These are phyloP conservation scores for Eurytoma adleriae DNA, from an alignment of 2,888 invertebrate species.

Conservation along the genomic window DNA sequence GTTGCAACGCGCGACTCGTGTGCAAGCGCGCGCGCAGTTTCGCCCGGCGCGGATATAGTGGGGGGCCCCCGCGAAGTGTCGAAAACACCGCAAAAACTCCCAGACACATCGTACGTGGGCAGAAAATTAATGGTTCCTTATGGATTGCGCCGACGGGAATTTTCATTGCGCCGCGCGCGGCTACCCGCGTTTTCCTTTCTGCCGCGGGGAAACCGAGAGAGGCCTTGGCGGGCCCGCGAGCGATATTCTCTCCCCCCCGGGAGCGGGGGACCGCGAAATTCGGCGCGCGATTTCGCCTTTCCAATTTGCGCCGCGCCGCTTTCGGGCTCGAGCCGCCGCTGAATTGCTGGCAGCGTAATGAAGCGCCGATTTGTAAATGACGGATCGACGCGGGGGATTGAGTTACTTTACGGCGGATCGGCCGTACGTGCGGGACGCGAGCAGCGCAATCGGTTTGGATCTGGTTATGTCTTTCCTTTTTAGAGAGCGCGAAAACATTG, in stretches of 20 bases:
- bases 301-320: conserved; percentile 17
- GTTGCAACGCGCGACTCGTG: conserved; percentile 33
- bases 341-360: neutral
- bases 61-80: conserved; percentile 53
- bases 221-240: neutral
- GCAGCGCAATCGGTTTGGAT: conserved; percentile 14
- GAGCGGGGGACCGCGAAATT: conserved; percentile 8
- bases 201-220: neutral
- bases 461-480: no score
- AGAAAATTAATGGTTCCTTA: conserved; percentile 49
- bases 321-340: conserved; percentile 2
- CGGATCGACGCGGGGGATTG: neutral
- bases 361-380: conserved; percentile 36
- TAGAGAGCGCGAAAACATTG: conserved; percentile 22
- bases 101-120: conserved; percentile 44
- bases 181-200: conserved; percentile 17
- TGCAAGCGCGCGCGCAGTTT: conserved; percentile 4
- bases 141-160: conserved; percentile 44
- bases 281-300: conserved; percentile 18
- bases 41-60: neutral
- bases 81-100: conserved; percentile 59
- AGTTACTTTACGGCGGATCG: neutral
- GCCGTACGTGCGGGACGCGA: conserved; percentile 6
- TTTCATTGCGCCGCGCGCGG: conserved; percentile 37
- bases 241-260: neutral